Evolutionary conservation across 2,113 vertebrate genomes (phyloP).

Genomic region (Rafetus swinhoei): DNA sequence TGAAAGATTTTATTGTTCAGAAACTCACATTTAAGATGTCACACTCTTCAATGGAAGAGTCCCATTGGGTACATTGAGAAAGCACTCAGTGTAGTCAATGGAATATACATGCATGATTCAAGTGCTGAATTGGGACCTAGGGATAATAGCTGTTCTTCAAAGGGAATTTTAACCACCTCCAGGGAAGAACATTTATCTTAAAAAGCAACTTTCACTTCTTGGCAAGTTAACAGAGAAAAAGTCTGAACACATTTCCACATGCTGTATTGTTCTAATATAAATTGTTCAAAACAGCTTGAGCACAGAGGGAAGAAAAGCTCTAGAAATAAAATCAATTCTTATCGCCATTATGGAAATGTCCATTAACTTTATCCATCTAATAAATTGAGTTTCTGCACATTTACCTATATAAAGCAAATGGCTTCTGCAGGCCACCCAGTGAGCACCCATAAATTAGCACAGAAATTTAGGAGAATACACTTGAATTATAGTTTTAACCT

Average conservation of each 20-base stretch:
- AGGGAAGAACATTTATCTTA: neutral
- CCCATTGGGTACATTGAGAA: neutral
- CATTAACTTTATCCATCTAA: neutral
- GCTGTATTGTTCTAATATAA: neutral
- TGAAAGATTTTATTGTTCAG: neutral
- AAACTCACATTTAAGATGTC: neutral
- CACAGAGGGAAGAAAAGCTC: neutral
- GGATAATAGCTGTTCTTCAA: neutral
- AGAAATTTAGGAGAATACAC: neutral
- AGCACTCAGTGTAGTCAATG: neutral
- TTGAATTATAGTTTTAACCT: neutral
- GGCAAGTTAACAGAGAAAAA: neutral
- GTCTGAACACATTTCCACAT: neutral
- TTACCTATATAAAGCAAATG: neutral
- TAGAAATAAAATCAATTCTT: neutral
- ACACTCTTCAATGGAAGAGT: neutral
- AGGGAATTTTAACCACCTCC: neutral
- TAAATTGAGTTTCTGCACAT: neutral
- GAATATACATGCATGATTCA: neutral
- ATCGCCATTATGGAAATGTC: neutral
- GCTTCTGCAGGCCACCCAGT: neutral
- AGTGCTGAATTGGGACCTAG: neutral
- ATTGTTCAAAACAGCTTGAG: neutral
- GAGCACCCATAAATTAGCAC: neutral
- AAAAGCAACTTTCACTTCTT: neutral